phyloP scores from a whole-genome alignment of 2,113 vertebrate species.

The Mus pahari region DNA sequence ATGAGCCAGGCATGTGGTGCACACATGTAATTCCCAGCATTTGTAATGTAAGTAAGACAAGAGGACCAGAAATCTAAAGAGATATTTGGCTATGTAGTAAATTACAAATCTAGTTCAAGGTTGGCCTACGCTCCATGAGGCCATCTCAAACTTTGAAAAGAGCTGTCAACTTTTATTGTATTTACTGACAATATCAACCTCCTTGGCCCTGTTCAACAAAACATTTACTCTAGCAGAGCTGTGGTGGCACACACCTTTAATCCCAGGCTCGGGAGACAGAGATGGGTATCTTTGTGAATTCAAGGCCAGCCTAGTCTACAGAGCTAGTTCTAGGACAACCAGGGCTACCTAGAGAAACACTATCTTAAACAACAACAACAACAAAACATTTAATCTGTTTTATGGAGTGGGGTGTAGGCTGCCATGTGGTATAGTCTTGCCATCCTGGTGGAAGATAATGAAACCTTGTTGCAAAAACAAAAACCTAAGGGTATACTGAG shows the following conservation, averaged over 20 bases:
- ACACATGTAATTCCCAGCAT: background rate
- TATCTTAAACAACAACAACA: background rate
- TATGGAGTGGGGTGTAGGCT: background rate
- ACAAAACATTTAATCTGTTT: background rate
- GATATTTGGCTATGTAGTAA: background rate
- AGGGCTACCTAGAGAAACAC: background rate
- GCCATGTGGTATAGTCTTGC: background rate
- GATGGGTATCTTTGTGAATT: background rate
- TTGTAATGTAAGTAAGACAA: background rate
- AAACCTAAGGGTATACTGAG: background rate
- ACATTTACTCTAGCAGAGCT: background rate
- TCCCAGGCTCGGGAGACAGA: background rate
- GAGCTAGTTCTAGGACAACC: background rate
- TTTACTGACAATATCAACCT: background rate
- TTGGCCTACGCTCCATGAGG: background rate
- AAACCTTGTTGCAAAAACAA: background rate
- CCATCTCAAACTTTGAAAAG: background rate
- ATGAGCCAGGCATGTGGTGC: background rate
- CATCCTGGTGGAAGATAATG: background rate
- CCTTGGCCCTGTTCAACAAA: background rate
- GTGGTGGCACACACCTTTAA: background rate
- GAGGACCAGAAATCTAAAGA: background rate
- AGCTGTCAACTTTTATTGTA: background rate
- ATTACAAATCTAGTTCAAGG: background rate
- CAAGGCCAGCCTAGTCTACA: background rate